Evolutionary conservation across 2,113 vertebrate species (phyloP).

Genomic region (Tychaedon coryphoeus): DNA sequence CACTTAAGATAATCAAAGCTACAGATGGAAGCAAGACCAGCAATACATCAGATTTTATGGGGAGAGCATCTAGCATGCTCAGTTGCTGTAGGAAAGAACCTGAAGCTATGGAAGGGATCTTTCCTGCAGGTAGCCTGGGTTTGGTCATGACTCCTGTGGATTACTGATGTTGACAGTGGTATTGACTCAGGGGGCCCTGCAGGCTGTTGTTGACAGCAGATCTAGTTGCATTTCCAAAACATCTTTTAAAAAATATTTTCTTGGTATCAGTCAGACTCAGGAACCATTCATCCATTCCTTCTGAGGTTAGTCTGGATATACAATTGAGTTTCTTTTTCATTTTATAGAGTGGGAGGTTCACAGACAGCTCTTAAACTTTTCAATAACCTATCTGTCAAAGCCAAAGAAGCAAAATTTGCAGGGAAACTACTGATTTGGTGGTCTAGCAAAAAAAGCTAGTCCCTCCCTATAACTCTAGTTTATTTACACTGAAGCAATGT

Average conservation of each 20-base stretch:
- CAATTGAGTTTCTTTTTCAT: neutral
- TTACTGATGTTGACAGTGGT: neutral
- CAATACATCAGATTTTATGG: neutral
- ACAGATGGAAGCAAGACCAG: neutral
- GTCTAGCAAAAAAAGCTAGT: neutral
- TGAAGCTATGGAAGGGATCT: neutral
- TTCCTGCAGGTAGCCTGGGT: neutral
- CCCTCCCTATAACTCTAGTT: neutral
- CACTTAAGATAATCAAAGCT: neutral
- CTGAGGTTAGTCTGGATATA: neutral
- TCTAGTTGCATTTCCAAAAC: neutral
- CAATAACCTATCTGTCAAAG: neutral
- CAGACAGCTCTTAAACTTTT: neutral
- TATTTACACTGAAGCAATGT: slow-evolving; percentile 53
- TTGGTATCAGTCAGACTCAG: neutral
- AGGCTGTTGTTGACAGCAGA: neutral
- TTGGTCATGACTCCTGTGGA: neutral
- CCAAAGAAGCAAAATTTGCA: neutral
- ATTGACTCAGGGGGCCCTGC: neutral
- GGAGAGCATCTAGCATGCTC: neutral
- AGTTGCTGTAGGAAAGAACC: neutral
- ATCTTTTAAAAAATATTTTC: neutral
- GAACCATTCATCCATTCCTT: neutral
- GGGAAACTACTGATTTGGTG: neutral
- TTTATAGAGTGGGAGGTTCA: neutral